A percentile compares a stretch with the other conserved stretches of the same genome.
Evolutionary conservation across 2,888 invertebrate species (phyloP).

Genomic region (Cryptophagus acutangulus): DNA sequence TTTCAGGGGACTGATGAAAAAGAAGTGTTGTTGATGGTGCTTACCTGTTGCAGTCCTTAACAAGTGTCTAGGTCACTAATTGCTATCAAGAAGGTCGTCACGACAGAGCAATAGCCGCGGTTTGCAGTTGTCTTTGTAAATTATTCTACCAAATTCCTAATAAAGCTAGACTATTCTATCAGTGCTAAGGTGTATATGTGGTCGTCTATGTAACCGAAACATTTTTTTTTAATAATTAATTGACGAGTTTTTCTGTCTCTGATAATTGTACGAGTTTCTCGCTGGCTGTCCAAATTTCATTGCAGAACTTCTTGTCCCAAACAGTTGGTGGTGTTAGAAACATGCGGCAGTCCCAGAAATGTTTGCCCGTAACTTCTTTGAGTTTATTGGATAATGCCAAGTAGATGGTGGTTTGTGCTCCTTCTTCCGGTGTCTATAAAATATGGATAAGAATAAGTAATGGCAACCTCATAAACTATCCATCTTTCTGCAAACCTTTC

Average conservation of each 20-base stretch:
- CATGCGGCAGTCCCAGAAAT: conserved; percentile 69
- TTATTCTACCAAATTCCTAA: no score
- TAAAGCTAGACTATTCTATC: no score
- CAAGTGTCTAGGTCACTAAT: conserved; percentile 26
- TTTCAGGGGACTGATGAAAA: conserved; percentile 23
- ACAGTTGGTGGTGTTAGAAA: conserved; percentile 36
- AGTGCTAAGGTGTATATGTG: no score
- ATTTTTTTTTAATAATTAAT: no score
- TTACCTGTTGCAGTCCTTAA: conserved; percentile 11
- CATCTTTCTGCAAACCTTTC: conserved; percentile 28
- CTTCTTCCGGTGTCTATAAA: conserved; percentile 70
- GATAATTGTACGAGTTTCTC: conserved; percentile 67
- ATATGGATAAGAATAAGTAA: conserved; percentile 3
- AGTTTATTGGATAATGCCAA: conserved; percentile 71
- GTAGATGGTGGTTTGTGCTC: conserved; percentile 75
- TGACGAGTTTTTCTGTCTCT: conserved; percentile 53
- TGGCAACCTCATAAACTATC: neutral
- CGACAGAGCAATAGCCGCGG: conserved; percentile 22
- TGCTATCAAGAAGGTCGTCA: conserved; percentile 26
- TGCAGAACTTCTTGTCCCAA: conserved; percentile 52
- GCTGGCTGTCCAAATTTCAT: conserved; percentile 79
- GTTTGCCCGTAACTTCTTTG: conserved; percentile 67
- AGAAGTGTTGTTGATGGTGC: conserved; percentile 8
- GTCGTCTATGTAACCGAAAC: no score
- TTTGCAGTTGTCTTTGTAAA: no score